Base-by-base conservation (phyloP, 2,888 invertebrate genomes). In the Brachynemurus nebulosus region DNA sequence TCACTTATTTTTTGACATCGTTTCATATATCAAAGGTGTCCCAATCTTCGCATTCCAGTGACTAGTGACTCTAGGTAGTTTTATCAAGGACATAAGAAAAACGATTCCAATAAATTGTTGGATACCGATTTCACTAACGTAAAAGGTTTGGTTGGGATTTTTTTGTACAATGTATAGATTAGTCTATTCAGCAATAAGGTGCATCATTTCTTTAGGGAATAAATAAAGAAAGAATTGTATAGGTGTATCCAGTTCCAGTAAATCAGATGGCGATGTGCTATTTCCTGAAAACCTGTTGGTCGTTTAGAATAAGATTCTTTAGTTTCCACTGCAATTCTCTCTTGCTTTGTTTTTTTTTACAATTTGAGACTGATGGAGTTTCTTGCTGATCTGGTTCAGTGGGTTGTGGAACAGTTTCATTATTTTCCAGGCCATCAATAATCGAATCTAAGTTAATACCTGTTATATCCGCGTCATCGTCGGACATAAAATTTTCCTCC, bases 1-100 rank as follows among this genome's bases (percentile, higher is more conserved):
- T 54, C 48, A 47, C 48, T 50, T 21, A 35, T 25, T 42, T 50
- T 52, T 18, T 34, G 40, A 23, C 51, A 51, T 52, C 16, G 45
- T 35, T 18, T 52, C 45, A 7, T 16, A 14, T 44, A 35, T 43
- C 11, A 4, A 19, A 12, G n/a, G 21, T 21, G 17, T 19, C 43
- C 44, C 44, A 44, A 33, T 33, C 45, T 44, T 44, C 14, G 45
- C 45, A 33, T 25, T 33, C 45, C 36, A 47, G 36, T 47, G 48
- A 40, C 40, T 42, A 33, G 38, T 30, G 12, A 47, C 48, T 44
- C 45, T 47, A 11, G 44, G 49, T 33, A 50, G 36, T 8, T 48
- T 40, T 7, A 46, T 40, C 21, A 50, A 30, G 8, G 47, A 51
- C 48, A 47, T 49, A 38, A 45, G 40, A 18, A 44, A 18, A 27